Base-by-base conservation (phyloP, 2,797 vertebrate species). In the Ficedula albicollis region DNA sequence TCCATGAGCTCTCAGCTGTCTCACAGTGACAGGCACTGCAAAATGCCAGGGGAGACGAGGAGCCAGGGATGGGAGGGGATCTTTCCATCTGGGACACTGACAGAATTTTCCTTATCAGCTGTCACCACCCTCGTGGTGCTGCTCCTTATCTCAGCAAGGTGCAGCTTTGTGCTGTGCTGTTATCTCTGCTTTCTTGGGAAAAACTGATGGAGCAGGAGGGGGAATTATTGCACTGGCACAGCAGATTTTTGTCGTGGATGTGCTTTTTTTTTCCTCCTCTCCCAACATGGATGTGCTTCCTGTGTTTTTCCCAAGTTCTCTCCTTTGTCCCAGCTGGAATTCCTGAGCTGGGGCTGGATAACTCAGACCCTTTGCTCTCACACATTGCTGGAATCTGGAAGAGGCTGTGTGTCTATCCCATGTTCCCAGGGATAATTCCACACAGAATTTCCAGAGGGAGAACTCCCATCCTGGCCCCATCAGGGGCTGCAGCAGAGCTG, bases 401-500 rank as follows among this genome's bases (percentile, higher is more conserved):
- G 27, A 51, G 3, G 29, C 55, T 52, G 10, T 22, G 0, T 10
- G 3, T 34, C 62, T 49, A 49, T 49, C 48, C 48, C 48, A 26
- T 44, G 20, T 21, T 44, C 11, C 22, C 46, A 43, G 20, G 62
- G 70, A 34, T 1, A 6, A 26, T 13, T 55, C 36, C 44, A 23
- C 48, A 14, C 5, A 9, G 48, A 29, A 17, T 15, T 21, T 15
- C 46, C 34, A 32, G 73, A 34, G 68, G 38, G 52, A 70, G 29
- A 60, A 43, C 3, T 62, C n/a, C 3, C 6, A 5, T n/a, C 30
- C 62, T 43, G 81, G 10, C 10, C n/a, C 21, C 15, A 0, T 2
- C 36, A 27, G 73, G n/a, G 18, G 13, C 44, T 78, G 34, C 49
- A 59, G 67, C 55, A 34, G 60, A 34, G 44, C 27, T 79, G 22